A percentile compares a stretch with the other conserved stretches of the same genome.
Conservation (phyloP, 2,113 vertebrate genomes). For the Scomber colias region DNA sequence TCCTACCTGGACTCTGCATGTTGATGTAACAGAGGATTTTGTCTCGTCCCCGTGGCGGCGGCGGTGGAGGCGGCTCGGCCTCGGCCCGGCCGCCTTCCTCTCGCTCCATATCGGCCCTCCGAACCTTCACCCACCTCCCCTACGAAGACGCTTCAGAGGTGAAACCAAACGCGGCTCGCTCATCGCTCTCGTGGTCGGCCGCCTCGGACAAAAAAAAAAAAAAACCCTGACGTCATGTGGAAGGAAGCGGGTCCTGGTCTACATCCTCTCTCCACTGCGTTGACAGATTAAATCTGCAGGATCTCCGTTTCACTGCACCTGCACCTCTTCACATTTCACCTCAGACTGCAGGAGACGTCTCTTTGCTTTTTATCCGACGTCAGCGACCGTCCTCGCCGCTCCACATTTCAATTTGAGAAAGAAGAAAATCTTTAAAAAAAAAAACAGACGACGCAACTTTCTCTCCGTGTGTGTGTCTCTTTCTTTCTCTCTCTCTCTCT, state of each 20-base stretch:
- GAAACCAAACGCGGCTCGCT: background rate
- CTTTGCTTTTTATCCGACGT: background rate
- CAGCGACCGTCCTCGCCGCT: slow-evolving; percentile 12
- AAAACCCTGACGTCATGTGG: slow-evolving; percentile 28
- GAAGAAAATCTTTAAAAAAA: too few relatives aligned
- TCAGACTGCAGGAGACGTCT: background rate
- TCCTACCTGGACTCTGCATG: slow-evolving; percentile 80
- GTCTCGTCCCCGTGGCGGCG: slow-evolving; percentile 41
- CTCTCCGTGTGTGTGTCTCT: slow-evolving; percentile 20
- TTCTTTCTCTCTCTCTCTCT: background rate
- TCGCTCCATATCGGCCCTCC: slow-evolving; percentile 59
- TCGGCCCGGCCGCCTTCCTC: slow-evolving; percentile 41
- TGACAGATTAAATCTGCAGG: background rate
- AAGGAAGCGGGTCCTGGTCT: background rate
- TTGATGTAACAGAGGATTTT: slow-evolving; percentile 75
- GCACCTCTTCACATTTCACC: background rate
- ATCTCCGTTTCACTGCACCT: slow-evolving; percentile 8
- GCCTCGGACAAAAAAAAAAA: background rate
- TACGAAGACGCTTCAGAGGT: background rate
- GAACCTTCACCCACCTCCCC: background rate
- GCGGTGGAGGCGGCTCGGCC: slow-evolving; percentile 17
- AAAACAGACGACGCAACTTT: slow-evolving; percentile 47
- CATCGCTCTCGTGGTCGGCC: slow-evolving; percentile 15
- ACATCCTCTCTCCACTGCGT: background rate
- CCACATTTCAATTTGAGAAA: background rate